Conservation (phyloP, 2,888 invertebrate species). For the Calameuta filiformis region DNA sequence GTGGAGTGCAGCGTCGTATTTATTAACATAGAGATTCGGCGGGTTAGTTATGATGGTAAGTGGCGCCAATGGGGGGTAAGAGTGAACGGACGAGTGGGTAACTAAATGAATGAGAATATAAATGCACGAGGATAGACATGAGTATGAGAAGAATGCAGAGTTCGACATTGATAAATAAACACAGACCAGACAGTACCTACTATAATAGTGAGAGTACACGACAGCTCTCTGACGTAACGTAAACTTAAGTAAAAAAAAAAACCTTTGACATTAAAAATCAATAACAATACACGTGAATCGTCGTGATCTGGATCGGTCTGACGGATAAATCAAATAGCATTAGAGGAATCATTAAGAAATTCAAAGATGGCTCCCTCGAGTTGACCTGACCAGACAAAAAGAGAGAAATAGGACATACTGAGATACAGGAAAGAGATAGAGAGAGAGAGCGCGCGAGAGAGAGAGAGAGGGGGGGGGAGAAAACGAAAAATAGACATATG, state of each 20-base stretch:
- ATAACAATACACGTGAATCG: background rate
- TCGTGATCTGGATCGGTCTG: background rate
- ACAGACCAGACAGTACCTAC: constrained; percentile 7
- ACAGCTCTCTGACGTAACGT: background rate
- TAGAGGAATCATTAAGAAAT: background rate
- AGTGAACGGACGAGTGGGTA: background rate
- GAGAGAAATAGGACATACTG: too few relatives aligned
- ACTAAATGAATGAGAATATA: background rate
- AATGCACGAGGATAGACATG: background rate
- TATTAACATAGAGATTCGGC: background rate
- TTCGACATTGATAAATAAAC: background rate
- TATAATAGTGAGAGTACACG: background rate
- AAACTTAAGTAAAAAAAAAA: background rate
- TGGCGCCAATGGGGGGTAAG: background rate
- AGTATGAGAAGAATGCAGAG: background rate
- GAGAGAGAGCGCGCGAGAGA: background rate
- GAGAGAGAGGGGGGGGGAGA: background rate
- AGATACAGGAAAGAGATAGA: background rate
- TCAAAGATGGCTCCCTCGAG: background rate
- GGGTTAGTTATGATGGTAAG: background rate
- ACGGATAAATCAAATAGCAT: background rate
- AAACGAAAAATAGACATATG: background rate
- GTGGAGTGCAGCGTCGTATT: background rate
- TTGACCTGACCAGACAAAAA: background rate
- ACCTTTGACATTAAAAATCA: background rate